phyloP scores from a whole-genome alignment of 2,113 vertebrate species.

The Myrmecophaga tridactyla region DNA sequence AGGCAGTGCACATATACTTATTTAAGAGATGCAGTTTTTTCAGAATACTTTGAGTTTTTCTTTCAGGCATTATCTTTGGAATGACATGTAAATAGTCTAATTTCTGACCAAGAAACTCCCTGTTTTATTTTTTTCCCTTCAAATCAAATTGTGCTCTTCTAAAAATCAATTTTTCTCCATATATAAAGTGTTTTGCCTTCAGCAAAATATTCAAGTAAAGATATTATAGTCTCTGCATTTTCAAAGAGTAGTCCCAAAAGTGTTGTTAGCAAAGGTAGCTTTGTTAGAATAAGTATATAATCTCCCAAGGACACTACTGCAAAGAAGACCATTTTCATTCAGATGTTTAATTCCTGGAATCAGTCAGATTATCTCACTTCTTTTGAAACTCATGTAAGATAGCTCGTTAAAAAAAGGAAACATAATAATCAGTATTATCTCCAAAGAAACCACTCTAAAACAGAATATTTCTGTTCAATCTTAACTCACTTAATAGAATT shows the following conservation, averaged over 20 bases:
- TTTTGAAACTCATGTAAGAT: not conserved
- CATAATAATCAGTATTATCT: not conserved
- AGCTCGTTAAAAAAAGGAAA: not conserved
- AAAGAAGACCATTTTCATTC: not conserved
- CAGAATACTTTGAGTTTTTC: not conserved
- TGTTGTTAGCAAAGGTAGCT: not conserved
- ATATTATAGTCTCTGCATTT: not conserved
- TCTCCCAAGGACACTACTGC: not conserved
- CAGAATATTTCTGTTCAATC: not conserved
- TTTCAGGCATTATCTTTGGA: not conserved
- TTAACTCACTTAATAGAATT: not conserved
- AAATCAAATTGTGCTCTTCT: not conserved
- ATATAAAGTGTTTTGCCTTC: not conserved
- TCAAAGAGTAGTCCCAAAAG: not conserved
- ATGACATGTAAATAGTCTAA: not conserved
- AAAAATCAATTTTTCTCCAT: not conserved
- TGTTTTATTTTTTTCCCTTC: not conserved
- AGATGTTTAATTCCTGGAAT: not conserved
- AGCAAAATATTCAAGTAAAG: not conserved
- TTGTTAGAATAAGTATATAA: not conserved
- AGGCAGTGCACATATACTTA: accelerated
- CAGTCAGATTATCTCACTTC: not conserved
- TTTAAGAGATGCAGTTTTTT: not conserved
- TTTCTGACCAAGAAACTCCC: not conserved
- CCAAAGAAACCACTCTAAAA: not conserved